Percentiles rank a stretch among this genome's conserved stretches.
These are phyloP conservation scores for Orthosia gothica DNA, from an alignment of 2,888 invertebrate species.

Conservation along the genomic window DNA sequence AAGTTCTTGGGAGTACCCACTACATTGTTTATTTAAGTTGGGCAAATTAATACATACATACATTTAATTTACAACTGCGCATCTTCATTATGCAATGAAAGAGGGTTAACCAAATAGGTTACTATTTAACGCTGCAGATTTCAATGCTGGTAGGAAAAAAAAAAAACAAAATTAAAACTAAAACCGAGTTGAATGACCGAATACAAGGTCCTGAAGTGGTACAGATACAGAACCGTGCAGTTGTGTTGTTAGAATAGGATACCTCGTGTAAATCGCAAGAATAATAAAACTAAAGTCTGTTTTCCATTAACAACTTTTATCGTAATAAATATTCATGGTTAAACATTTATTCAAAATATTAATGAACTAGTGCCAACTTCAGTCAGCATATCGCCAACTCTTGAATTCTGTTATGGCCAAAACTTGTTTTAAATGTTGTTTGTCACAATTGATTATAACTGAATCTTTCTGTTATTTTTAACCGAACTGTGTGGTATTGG, in stretches of 20 bases:
- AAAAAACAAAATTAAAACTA: not conserved
- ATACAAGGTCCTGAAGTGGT: too few species aligned
- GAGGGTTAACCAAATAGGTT: not conserved
- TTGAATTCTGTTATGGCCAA: not conserved
- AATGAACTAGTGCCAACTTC: not conserved
- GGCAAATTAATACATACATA: not conserved
- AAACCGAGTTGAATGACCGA: too few species aligned
- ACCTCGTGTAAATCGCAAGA: not conserved
- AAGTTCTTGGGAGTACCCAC: not conserved
- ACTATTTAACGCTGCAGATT: not conserved
- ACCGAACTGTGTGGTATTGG: not conserved
- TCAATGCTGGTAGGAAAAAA: not conserved
- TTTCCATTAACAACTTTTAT: not conserved
- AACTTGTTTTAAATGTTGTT: not conserved
- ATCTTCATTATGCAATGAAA: not conserved
- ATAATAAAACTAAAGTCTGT: not conserved
- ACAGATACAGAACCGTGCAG: not conserved
- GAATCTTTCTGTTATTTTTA: constrained; percentile 16
- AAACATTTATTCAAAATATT: not conserved
- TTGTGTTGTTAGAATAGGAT: not conserved
- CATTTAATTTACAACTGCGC: not conserved
- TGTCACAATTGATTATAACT: constrained; percentile 17
- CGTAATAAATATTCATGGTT: not conserved
- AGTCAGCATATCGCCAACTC: not conserved
- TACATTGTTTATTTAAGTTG: not conserved